These are phyloP conservation scores for Aphelinus certus DNA, from an alignment of 1,140 invertebrate species.

Conservation along the genomic window DNA sequence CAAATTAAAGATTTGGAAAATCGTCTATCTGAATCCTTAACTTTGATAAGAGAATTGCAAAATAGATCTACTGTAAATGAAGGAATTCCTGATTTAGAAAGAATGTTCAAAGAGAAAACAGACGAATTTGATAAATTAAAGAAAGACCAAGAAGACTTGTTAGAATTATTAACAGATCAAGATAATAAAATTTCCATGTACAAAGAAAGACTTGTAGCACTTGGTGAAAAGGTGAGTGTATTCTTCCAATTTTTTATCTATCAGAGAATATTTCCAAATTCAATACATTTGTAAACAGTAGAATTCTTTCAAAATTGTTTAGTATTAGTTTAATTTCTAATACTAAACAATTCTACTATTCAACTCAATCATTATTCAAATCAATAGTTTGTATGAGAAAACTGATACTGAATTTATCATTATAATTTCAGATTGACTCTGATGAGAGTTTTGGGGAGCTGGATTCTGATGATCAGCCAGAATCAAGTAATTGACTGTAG, in stretches of 20 bases:
- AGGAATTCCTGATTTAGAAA: slow-evolving; percentile 52
- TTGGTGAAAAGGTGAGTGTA: slow-evolving; percentile 73
- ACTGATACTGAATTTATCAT: background rate
- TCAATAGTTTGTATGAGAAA: too few relatives aligned
- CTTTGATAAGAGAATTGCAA: slow-evolving; percentile 51
- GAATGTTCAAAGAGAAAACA: slow-evolving; percentile 59
- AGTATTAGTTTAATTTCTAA: too few relatives aligned
- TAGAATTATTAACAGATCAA: slow-evolving; percentile 87
- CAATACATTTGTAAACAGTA: background rate
- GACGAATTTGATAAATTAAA: slow-evolving; percentile 76
- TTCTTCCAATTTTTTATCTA: too few relatives aligned
- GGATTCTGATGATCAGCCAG: slow-evolving; percentile 57
- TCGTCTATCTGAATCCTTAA: slow-evolving; percentile 49
- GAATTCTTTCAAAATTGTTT: background rate
- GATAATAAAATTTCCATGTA: slow-evolving; percentile 79
- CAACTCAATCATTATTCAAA: too few relatives aligned
- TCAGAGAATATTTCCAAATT: background rate
- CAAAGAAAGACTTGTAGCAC: slow-evolving; percentile 73
- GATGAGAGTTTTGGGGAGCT: slow-evolving; percentile 60
- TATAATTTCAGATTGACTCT: slow-evolving; percentile 54
- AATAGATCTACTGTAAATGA: slow-evolving; percentile 43
- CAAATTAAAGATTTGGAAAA: slow-evolving; percentile 54
- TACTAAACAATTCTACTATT: too few relatives aligned
- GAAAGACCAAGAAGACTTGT: slow-evolving; percentile 91
- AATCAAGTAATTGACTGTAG: slow-evolving; percentile 50